These are phyloP conservation scores for Lota lota DNA, from an alignment of 2,113 vertebrate genomes.

Conservation along the genomic window DNA sequence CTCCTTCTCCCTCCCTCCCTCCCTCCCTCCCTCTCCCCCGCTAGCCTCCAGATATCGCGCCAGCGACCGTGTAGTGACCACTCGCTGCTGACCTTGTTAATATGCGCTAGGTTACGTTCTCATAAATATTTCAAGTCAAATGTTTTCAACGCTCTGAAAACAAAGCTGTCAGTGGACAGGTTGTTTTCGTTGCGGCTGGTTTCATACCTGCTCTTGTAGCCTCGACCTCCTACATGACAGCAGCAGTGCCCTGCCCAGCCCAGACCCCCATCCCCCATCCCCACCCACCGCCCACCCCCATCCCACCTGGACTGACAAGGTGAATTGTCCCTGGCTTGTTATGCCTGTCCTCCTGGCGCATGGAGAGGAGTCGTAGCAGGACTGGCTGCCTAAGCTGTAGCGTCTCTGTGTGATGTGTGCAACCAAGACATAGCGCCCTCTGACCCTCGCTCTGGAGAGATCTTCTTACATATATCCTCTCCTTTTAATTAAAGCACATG, in stretches of 20 bases:
- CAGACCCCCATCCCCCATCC: conserved; percentile 45
- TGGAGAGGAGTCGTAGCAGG: conserved; percentile 47
- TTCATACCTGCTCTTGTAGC: conserved; percentile 49
- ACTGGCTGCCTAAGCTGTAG: conserved; percentile 24
- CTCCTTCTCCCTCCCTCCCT: conserved; percentile 10
- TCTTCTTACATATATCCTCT: background rate
- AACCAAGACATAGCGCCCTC: conserved; percentile 16
- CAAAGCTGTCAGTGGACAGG: conserved; percentile 63
- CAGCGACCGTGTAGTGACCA: conserved; percentile 53
- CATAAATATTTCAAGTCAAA: conserved; percentile 72
- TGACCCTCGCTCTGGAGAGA: conserved; percentile 12
- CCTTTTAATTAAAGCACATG: no score
- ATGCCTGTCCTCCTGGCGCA: conserved; percentile 44
- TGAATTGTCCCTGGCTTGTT: conserved; percentile 63
- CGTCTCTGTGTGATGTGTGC: conserved; percentile 7
- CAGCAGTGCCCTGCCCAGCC: conserved; percentile 31
- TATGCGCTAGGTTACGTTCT: conserved; percentile 66
- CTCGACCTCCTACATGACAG: conserved; percentile 64
- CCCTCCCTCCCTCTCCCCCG: conserved; percentile 15
- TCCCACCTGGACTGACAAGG: conserved; percentile 52
- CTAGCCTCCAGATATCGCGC: conserved; percentile 31
- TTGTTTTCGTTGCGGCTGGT: conserved; percentile 44
- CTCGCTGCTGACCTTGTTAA: conserved; percentile 61
- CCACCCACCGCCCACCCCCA: conserved; percentile 45
- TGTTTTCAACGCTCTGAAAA: conserved; percentile 69